Base-by-base conservation (phyloP, 2,113 vertebrate species). In the Blennius ocellaris region DNA sequence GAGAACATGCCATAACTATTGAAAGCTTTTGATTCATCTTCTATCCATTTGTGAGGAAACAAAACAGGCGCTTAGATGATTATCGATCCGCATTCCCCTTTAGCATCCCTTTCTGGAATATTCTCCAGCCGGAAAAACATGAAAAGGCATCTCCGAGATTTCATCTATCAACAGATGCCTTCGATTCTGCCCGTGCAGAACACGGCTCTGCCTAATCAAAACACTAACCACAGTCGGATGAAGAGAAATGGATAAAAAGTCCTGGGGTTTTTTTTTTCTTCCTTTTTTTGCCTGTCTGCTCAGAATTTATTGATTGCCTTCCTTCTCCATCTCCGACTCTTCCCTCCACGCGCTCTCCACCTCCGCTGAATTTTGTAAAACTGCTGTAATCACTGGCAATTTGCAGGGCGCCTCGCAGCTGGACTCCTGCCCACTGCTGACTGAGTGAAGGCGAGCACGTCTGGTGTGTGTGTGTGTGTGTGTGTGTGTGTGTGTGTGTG, bases 371-470 rank as follows among this genome's bases (percentile, higher is more conserved):
- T 89, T 87, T 82, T 57, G 67, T 65, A 67, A 85, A 89, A 80
- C 75, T 1, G 66, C 73, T 73, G 80, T 90, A 91, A 93, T 93
- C 87, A 87, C 80, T 63, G 69, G 81, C 84, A 87, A 89, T 92
- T 92, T 89, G 82, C 82, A 61, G 76, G 80, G 62, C 40, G 48
- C 68, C 81, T 71, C 80, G 0, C 84, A 67, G 87, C 76, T 87
- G 87, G 86, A 91, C 74, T 61, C 76, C 0, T 30, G 65, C 87
- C 82, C 57, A 10, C 65, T 80, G 73, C 80, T 85, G 83, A 78
- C 75, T 52, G 62, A 78, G 78, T 63, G 64, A 6, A 7, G 69
- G 73, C 21, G 21, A 30, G 74, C 56, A 30, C 53, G 47, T 74
- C 9, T 1, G 15, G 48, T 52, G 39, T 45, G 55, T 16, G 50